Conservation (phyloP, 2,113 vertebrate species). For the Rhagologus leucostigma region DNA sequence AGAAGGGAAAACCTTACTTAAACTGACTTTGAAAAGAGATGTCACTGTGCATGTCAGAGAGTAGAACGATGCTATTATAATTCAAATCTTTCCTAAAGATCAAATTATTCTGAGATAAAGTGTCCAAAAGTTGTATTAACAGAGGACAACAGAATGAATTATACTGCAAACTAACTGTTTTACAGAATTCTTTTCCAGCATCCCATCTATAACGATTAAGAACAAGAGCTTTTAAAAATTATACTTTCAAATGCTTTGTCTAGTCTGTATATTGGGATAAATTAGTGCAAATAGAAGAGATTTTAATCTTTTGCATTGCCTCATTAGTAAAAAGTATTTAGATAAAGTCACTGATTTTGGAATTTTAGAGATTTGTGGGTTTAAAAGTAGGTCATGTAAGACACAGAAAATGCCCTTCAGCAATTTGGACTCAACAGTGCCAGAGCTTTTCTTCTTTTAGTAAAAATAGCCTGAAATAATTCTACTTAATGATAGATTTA, state of each 20-base stretch:
- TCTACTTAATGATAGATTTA: neutral
- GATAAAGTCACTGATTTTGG: neutral
- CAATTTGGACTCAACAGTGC: neutral
- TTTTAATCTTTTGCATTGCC: neutral
- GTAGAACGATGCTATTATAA: neutral
- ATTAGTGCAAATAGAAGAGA: neutral
- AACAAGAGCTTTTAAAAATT: neutral
- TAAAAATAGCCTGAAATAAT: neutral
- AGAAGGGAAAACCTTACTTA: neutral
- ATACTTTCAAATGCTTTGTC: neutral
- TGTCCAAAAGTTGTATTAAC: neutral
- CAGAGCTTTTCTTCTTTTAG: neutral
- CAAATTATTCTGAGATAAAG: neutral
- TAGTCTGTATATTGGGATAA: neutral
- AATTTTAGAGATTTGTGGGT: neutral
- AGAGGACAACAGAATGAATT: neutral
- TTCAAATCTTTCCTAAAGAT: neutral
- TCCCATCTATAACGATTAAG: neutral
- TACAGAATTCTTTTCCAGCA: neutral
- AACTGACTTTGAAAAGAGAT: neutral
- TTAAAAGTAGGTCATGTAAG: constrained; percentile 22
- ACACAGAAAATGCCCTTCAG: neutral
- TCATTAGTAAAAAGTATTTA: neutral
- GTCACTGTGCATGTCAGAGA: neutral
- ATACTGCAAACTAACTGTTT: neutral